Evolutionary conservation across 2,888 invertebrate species (phyloP), one percentile per base, ranked within the genome.

Genomic region (Caenorhabditis uteleia): DNA sequence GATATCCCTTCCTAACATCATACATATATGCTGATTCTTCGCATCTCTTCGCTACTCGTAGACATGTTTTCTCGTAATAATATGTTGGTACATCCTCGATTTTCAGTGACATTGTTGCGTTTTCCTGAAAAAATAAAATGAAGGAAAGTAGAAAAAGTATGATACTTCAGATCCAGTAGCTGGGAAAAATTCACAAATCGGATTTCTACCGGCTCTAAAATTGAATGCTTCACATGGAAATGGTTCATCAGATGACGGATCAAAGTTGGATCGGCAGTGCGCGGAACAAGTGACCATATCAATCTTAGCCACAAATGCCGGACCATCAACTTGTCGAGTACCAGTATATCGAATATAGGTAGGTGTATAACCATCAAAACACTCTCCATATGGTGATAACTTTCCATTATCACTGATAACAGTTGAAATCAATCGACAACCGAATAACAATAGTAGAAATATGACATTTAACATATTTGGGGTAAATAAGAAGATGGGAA

Each of bases 171-270:
- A 8, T n/a, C 49, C 49, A 4, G 64, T 58, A 8, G 51, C 36
- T 3, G 68, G 55, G 46, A 75, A 74, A 46, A 77, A 75, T 38
- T 75, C 67, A 46, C 77, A 77, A 1, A 59, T 57, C 0, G 75
- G 75, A 38, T 55, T 59, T 25, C 62, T 43, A 1, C 68, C 71
- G n/a, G 68, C 65, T 14, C 69, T 59, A 45, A 65, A 68, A 36
- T 77, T 77, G 64, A 77, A 75, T 1, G 71, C 73, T 42, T 50
- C 50, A 43, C 74, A 77, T 8, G 67, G 70, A 25, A 73, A 61
- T 7, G 48, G 29, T 23, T 54, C 62, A n/a, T 72, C 74, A 7
- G 59, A 60, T 8, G 66, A 53, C 0, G 74, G 71, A 47, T 74
- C 69, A 26, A 60, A 61, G 40, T 71, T 72, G 10, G 59, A 31